Percentiles rank a stretch among this genome's conserved stretches.
These are phyloP conservation scores for Nettapus auritus DNA, from an alignment of 2,113 vertebrate species.

Conservation along the genomic window DNA sequence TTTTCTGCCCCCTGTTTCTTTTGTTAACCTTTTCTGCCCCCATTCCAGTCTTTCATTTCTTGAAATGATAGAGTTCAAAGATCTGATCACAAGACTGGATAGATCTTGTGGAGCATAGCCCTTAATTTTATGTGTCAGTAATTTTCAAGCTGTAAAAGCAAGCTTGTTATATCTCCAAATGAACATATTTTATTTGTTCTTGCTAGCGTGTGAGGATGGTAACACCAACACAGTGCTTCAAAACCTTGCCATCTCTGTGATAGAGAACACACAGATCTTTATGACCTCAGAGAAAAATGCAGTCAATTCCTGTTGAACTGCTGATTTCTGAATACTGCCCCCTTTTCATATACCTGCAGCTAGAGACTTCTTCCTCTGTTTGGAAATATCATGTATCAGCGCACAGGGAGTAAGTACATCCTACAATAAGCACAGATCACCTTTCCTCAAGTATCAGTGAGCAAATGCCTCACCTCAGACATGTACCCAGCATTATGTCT, in stretches of 20 bases:
- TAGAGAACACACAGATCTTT: neutral
- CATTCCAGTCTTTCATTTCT: conserved; percentile 5
- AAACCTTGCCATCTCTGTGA: neutral
- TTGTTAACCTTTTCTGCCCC: neutral
- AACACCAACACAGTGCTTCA: neutral
- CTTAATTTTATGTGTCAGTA: neutral
- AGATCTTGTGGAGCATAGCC: neutral
- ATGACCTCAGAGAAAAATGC: neutral
- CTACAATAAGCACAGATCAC: neutral
- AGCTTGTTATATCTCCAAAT: neutral
- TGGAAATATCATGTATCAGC: neutral
- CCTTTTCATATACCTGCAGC: neutral
- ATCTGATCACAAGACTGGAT: neutral
- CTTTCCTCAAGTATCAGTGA: neutral
- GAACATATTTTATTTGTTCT: neutral
- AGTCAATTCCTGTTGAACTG: neutral
- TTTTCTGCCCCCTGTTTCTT: neutral
- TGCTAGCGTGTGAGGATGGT: neutral
- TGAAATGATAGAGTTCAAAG: conserved; percentile 23
- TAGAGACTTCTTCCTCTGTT: neutral
- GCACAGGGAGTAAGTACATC: neutral
- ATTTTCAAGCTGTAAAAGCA: neutral
- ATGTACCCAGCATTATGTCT: neutral
- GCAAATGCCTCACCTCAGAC: neutral
- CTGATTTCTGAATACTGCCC: neutral